phyloP scores from a whole-genome alignment of 2,113 vertebrate species.

The Rissa tridactyla region DNA sequence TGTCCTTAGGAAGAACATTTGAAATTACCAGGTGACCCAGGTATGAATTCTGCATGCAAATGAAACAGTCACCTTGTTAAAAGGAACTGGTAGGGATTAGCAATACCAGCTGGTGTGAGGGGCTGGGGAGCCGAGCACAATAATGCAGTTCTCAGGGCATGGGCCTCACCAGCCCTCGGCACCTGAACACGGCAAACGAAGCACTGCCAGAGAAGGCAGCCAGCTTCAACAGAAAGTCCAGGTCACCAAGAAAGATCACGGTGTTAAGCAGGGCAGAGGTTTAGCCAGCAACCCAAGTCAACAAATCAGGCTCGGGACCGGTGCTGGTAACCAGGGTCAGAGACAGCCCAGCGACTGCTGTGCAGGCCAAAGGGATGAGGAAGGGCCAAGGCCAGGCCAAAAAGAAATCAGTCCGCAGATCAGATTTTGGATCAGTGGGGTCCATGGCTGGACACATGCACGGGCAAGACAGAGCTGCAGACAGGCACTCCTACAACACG shows the following conservation, averaged over 20 bases:
- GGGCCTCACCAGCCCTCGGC: neutral
- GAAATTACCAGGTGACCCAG: neutral
- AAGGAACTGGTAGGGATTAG: neutral
- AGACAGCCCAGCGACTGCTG: neutral
- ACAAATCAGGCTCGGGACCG: neutral
- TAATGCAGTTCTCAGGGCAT: neutral
- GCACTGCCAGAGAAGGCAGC: neutral
- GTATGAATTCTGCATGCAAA: neutral
- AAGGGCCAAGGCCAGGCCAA: neutral
- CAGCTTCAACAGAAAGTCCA: neutral
- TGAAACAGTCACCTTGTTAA: neutral
- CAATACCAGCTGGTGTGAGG: neutral
- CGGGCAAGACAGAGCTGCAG: neutral
- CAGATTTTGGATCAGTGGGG: neutral
- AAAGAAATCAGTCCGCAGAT: neutral
- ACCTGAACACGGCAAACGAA: neutral
- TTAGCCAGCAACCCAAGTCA: neutral
- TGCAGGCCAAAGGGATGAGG: neutral
- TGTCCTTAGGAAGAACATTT: neutral
- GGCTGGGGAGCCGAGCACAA: neutral
- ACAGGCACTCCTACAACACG: too few relatives aligned
- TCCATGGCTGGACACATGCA: neutral
- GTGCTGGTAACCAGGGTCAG: neutral
- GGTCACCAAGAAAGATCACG: neutral
- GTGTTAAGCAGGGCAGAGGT: neutral